Base-by-base conservation (phyloP, 1,140 invertebrate species). In the Chymomyza costata region DNA sequence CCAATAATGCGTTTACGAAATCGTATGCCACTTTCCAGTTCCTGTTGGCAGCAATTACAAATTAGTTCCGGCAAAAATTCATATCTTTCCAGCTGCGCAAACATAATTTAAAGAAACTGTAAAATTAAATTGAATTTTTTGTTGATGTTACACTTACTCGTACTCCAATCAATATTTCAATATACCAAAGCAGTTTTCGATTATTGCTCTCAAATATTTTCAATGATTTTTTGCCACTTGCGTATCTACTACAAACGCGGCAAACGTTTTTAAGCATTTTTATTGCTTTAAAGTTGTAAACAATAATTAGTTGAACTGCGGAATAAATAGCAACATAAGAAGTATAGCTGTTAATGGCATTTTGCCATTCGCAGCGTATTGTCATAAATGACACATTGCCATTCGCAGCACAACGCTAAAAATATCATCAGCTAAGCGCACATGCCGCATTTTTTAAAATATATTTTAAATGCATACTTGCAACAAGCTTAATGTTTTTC, bases 191-290 rank as follows among this genome's bases (percentile, higher is more conserved):
- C 14, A 64, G 37, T 17, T 31, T 52, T 16, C 41, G 40, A 37
- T 65, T 47, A 17, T 7, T 11, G 8, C 30, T 35, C 11, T 65
- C 56, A 45, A 74, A 74, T 1, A 74, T 51, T 19, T 40, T 44
- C 16, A 65, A 15, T 1, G 64, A 60, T 14, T 45, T 44, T 2
- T 62, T 46, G 3, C 2, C 11, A 8, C 10, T 51, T 6, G 41
- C 34, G 34, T 21, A 25, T 15, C 40, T 53, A 3, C 60, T 49
- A 31, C 70, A 74, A 0, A 53, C 38, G n/a, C 70, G 39, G 17
- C 70, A 74, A 38, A 57, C 16, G n/a, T 54, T 49, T 8, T 32
- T 40, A 0, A 45, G 38, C 68, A 73, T 73, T 52, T 37, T 40
- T 3, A 0, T n/a, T n/a, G 13, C 6, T 34, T n/a, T 3, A 34